Base-by-base conservation (phyloP, 2,888 invertebrate genomes). In the Melieria omissa region DNA sequence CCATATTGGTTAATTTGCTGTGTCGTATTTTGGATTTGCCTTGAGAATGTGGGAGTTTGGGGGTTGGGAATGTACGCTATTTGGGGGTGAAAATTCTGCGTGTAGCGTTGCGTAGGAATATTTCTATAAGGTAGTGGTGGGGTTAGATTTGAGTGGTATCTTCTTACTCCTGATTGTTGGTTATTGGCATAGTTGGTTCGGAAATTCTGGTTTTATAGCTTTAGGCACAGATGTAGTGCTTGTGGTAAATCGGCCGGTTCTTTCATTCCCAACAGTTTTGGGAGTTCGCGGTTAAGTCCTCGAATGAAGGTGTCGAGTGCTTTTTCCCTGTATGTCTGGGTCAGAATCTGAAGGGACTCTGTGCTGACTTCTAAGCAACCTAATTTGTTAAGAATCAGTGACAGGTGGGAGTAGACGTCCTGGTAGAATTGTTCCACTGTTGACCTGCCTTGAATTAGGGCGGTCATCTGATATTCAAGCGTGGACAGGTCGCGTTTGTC, bases 331-430 rank as follows among this genome's bases (percentile, higher is more conserved):
- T 78, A 78, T 8, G 72, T 73, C 42, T 67, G 54, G 0, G 75
- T 77, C 7, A 78, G 54, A 5, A 74, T 52, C 0, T 61, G 14
- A 4, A 76, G 46, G 47, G 76, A 16, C 54, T 78, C 77, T 9
- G n/a, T 16, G n/a, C 75, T 60, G 8, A 73, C 62, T 3, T 79
- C 78, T 70, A 77, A 71, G 29, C 71, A 69, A 10, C 55, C 54
- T n/a, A 78, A 57, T 73, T 78, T 78, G 68, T 77, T 79, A 47
- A 76, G 45, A 14, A 78, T 78, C 7, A 78, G 61, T 2, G 79
- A 78, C 9, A 75, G 65, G 29, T 78, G 76, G 4, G 72, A 42
- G 52, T 78, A 77, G 1, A 78, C 77, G 10, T n/a, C 44, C 47
- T 77, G 75, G 47, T 78, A 78, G 47, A 76, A 78, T 49, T 78